Evolutionary conservation across 2,888 invertebrate genomes (phyloP), one percentile per base, ranked within the genome.

Genomic region (Autographa gamma): DNA sequence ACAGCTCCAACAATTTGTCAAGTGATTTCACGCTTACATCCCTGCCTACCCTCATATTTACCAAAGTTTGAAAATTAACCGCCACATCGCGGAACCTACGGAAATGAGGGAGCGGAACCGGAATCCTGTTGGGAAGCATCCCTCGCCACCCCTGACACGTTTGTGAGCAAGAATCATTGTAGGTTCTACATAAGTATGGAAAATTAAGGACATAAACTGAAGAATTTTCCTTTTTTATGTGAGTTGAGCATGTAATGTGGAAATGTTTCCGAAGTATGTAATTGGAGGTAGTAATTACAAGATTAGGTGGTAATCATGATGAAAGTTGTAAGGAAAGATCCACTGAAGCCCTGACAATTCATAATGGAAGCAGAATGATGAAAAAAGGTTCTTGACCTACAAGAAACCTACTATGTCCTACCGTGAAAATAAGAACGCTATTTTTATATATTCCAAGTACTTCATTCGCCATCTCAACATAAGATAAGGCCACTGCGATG

Each of bases 41-140:
- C 7, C 32, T 25, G 19, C 13, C 25, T 19, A 54, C 54, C 25
- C 25, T 18, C 19, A 13, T 1, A 32, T 9, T 16, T 16, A 14
- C 56, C 43, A 34, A 69, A 82, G 58, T 82, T 79, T 63, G 70
- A 72, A 79, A 80, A 80, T 82, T 82, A 82, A 79, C 76, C 76
- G 74, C 73, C 68, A 31, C 31, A 69, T 67, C 73, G 79, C 60
- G 71, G 74, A 76, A 75, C 58, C 63, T 19, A 38, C 77, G 86
- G 87, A 80, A 85, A 85, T 81, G 79, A 79, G 81, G 79, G 76
- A 78, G 60, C 80, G 81, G 81, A 80, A 81, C 64, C 77, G 85
- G 85, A 84, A 79, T 76, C 77, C 68, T 64, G 80, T 78, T 73
- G 74, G 78, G 68, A 72, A 60, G 54, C 56, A 19, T 18, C 54